phyloP scores from a whole-genome alignment of 2,797 vertebrate genomes.

The Centropyge bicolor region DNA sequence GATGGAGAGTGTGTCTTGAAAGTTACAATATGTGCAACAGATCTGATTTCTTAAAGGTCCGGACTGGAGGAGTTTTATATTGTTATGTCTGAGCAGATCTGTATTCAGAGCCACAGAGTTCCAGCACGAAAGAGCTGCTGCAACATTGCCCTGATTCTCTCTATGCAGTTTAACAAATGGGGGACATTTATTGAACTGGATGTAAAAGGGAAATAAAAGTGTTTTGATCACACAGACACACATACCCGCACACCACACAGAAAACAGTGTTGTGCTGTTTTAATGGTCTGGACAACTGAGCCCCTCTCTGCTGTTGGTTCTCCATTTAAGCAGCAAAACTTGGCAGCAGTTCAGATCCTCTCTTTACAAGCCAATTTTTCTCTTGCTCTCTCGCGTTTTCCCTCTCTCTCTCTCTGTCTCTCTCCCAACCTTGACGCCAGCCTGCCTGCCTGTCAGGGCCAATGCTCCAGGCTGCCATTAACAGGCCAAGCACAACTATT shows the following conservation, averaged over 20 bases:
- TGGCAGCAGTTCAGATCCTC: slow-evolving; percentile 58
- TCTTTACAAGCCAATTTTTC: slow-evolving; percentile 50
- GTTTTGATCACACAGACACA: slow-evolving; percentile 4
- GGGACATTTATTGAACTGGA: slow-evolving; percentile 35
- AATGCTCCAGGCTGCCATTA: slow-evolving; percentile 54
- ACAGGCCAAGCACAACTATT: slow-evolving; percentile 41
- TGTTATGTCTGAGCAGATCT: slow-evolving; percentile 19
- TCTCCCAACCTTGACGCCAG: slow-evolving; percentile 61
- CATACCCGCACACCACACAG: slow-evolving; percentile 13
- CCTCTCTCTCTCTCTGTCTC: slow-evolving; percentile 38
- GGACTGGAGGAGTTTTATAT: background rate
- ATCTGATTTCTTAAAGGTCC: slow-evolving; percentile 1
- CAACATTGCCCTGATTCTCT: slow-evolving; percentile 5
- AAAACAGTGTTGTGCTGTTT: slow-evolving; percentile 47
- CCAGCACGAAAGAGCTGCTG: slow-evolving; percentile 33
- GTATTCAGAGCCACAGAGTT: slow-evolving; percentile 41
- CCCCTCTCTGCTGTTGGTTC: slow-evolving; percentile 54
- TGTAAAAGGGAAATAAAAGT: slow-evolving; percentile 44
- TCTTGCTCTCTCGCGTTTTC: slow-evolving; percentile 26
- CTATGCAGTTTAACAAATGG: slow-evolving; percentile 21
- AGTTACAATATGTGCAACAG: background rate
- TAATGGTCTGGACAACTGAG: slow-evolving; percentile 45
- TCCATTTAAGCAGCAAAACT: slow-evolving; percentile 51
- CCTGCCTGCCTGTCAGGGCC: slow-evolving; percentile 51
- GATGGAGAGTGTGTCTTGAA: background rate